Evolutionary conservation across 2,888 invertebrate genomes (phyloP), one percentile per base, ranked within the genome.

Genomic region (Criorhina ranunculi): DNA sequence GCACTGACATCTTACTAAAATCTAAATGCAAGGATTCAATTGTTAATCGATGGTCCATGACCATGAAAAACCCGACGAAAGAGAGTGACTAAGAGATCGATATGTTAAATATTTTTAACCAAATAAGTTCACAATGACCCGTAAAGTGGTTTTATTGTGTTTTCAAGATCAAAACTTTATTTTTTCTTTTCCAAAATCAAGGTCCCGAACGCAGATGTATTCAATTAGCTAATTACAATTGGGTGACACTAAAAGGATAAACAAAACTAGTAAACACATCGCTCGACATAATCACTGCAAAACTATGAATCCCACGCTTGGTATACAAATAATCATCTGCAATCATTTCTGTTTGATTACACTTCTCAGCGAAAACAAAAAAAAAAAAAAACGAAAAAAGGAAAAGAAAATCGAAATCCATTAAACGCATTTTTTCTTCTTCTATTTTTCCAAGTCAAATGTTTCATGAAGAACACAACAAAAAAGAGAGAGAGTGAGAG

Each of bases 151-250:
- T n/a, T n/a, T n/a, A n/a, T 31, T 29, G 40, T 5, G n/a, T n/a
- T 42, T 12, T n/a, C 0, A 51, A 51, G 12, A 31, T 2, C 24
- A 12, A 42, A 42, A 42, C 7, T 60, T 60, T 42, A 9, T 55
- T 8, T 29, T n/a, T 8, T 5, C 37, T 35, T 51, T 17, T 11
- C 5, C 5, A 2, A 29, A 59, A 8, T 37, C 19, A 24, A 49
- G 2, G 9, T 12, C 19, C 9, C n/a, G 12, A 35, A n/a, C 24
- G 9, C 37, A 59, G 33, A 44, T 66, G 53, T 59, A 12, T 51
- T 59, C 79, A 79, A 73, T 79, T 79, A 73, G 79, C 59, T 79
- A 79, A 79, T 73, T 73, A 79, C 24, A 1, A 24, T 4, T 24
- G 24, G 24, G 24, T 24, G 31, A 33, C 31, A 9, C 24, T 12